Percentiles rank a stretch among this genome's conserved stretches.
Conservation (phyloP, 2,113 vertebrate species). For the Tringa solitaria region DNA sequence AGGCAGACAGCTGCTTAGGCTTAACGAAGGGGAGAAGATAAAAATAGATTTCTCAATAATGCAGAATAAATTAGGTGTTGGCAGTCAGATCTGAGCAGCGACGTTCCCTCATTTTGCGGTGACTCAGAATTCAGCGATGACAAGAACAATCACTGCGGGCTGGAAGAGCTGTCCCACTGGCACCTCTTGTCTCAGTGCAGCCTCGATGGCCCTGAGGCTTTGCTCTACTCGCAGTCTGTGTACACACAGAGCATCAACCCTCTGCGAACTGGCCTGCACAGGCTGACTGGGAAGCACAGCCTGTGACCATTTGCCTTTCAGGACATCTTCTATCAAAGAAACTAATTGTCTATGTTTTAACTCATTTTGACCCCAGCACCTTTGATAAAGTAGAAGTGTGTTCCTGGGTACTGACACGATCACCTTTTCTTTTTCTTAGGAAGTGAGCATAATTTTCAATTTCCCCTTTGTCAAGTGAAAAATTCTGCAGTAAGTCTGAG, state of each 20-base stretch:
- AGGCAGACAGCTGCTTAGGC: neutral
- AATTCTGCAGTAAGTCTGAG: neutral
- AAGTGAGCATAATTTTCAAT: neutral
- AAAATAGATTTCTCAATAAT: conserved; percentile 26
- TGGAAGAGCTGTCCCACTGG: neutral
- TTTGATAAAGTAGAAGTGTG: neutral
- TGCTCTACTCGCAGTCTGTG: neutral
- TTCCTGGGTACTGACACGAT: neutral
- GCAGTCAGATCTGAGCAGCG: neutral
- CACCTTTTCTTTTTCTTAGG: neutral
- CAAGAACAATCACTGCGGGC: neutral
- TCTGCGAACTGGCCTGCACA: neutral
- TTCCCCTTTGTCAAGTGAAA: neutral
- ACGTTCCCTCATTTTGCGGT: neutral
- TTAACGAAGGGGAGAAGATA: neutral
- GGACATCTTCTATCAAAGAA: neutral
- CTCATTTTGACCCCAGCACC: neutral
- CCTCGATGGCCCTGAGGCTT: neutral
- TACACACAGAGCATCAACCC: neutral
- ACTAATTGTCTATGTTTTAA: neutral
- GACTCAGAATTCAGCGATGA: neutral
- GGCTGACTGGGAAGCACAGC: neutral
- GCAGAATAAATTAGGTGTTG: neutral
- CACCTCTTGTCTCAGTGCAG: neutral
- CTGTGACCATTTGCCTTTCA: neutral